phyloP scores from a whole-genome alignment of 2,113 vertebrate genomes.

The Menura novaehollandiae region DNA sequence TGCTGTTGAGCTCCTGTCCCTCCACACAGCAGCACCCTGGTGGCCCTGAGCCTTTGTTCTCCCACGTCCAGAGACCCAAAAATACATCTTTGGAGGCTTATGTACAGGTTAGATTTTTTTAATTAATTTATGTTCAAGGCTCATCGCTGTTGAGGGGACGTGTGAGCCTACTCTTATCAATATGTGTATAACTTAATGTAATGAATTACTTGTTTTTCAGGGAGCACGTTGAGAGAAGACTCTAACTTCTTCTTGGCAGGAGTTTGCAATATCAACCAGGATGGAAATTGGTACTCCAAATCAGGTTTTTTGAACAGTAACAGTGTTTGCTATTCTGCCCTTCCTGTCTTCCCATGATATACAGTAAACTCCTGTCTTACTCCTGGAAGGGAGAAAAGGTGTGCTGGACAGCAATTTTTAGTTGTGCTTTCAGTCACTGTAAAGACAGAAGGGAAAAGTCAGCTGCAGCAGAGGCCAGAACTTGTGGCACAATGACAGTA shows the following conservation, averaged over 20 bases:
- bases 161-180: neutral
- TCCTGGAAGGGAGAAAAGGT: neutral
- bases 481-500: accelerated
- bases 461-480: neutral
- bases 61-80: neutral
- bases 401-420: neutral
- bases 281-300: neutral
- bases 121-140: neutral
- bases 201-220: neutral
- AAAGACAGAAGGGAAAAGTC: neutral
- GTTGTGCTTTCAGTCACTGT: neutral
- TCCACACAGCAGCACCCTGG: neutral
- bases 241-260: neutral
- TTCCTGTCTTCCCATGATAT: neutral
- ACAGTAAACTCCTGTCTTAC: neutral
- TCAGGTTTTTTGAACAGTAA: neutral
- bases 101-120: neutral
- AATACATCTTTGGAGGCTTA: neutral
- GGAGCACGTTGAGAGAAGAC: neutral
- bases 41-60: neutral
- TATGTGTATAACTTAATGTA: neutral
- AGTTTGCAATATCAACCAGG: neutral
- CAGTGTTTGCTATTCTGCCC: neutral
- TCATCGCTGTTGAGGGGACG: neutral
- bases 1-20: neutral